Base-by-base conservation (phyloP, 2,113 vertebrate species). In the Paracanthobrama guichenoti region DNA sequence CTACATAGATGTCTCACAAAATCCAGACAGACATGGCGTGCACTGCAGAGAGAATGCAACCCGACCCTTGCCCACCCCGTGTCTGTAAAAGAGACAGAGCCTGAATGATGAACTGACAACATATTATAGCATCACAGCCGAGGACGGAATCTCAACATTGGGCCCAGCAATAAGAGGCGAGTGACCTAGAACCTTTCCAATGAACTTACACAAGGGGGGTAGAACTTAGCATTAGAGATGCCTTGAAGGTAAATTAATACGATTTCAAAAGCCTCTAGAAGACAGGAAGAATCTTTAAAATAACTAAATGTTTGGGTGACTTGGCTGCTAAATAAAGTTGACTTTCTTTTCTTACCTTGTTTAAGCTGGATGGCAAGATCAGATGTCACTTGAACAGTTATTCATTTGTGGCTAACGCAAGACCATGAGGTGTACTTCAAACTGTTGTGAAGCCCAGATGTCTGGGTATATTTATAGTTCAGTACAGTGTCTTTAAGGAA, bases 381-480 rank as follows among this genome's bases (percentile, higher is more conserved):
- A 76, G 24, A 57, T n/a, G 60, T 73, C 42, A 48, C 69, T 50
- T 44, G n/a, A 79, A 64, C 39, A 3, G 22, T 62, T 79, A 62
- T 62, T 62, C 13, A 14, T 44, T 44, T 44, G 35, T 28, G n/a
- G 35, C 28, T 44, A 26, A 62, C n/a, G 55, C 18, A 42, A 66
- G 31, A 79, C 62, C 42, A 35, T 11, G 28, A 24, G 31, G 42
- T 66, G 73, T 55, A 72, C 55, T 76, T 77, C 46, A 59, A 78
- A 71, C 62, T 35, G 73, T 66, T 81, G 48, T 69, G 81, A 66
- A 53, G 28, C 50, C 60, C 76, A 75, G 84, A 88, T 86, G 82
- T 82, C 81, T 76, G 76, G 11, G 81, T 84, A 62, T 88, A 84
- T 84, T 64, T 86, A 85, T 83, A 80, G 67, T 24, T 13, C 67